Evolutionary conservation across 2,797 vertebrate species (phyloP).

Genomic region (Micropoecilia bifurca): DNA sequence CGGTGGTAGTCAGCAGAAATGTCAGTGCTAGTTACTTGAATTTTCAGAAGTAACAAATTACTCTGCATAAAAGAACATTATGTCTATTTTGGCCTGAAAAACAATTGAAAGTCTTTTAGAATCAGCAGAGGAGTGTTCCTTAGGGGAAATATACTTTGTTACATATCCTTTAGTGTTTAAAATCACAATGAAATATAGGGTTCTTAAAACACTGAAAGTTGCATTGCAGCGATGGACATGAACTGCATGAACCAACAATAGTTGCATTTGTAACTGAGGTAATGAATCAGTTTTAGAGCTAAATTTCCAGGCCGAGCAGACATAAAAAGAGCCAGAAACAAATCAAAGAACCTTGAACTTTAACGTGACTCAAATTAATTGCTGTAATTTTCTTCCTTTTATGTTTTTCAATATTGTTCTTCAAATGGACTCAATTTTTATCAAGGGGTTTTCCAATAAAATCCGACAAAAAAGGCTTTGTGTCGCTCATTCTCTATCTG

Average conservation of each 20-base stretch:
- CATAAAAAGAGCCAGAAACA: background rate
- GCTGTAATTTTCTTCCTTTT: slow-evolving; percentile 16
- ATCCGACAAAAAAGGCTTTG: slow-evolving; percentile 27
- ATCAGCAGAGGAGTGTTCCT: background rate
- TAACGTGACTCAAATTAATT: slow-evolving; percentile 17
- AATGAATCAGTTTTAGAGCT: background rate
- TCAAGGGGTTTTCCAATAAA: slow-evolving; percentile 46
- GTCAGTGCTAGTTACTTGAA: background rate
- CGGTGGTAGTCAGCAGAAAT: background rate
- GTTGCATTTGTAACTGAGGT: background rate
- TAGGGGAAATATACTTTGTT: background rate
- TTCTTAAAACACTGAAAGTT: background rate
- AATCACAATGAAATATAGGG: background rate
- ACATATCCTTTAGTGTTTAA: background rate
- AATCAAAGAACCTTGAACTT: slow-evolving; percentile 19
- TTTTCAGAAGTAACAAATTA: background rate
- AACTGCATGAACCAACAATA: background rate
- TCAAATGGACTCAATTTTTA: slow-evolving; percentile 14
- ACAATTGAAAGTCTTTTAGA: background rate
- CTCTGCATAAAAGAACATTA: background rate
- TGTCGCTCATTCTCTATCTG: slow-evolving; percentile 24
- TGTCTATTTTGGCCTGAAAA: background rate
- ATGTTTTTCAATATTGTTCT: slow-evolving; percentile 24
- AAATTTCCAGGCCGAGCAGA: background rate
- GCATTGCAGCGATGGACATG: background rate